Percentiles rank a stretch among this genome's conserved stretches.
These are phyloP conservation scores for Caenorhabditis sp. DNA, from an alignment of 2,888 invertebrate species.

Conservation along the genomic window DNA sequence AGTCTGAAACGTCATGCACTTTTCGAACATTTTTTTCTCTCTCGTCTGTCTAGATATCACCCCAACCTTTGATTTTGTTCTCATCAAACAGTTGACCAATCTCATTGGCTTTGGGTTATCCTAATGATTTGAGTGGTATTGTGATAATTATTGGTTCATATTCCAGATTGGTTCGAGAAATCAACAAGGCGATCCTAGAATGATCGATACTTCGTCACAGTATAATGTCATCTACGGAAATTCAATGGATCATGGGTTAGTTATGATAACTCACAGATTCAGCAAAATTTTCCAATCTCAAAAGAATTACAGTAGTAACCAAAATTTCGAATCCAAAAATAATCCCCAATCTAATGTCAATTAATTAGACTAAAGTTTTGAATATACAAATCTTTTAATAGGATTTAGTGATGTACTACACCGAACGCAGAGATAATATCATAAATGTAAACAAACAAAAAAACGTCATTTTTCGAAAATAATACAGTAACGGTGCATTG, in stretches of 20 bases:
- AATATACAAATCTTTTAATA: too few species aligned
- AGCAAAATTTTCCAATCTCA: too few species aligned
- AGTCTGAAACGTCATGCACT: not conserved
- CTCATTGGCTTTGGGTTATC: too few species aligned
- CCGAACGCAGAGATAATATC: constrained; percentile 6
- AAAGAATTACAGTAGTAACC: too few species aligned
- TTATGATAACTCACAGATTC: not conserved
- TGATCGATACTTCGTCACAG: constrained; percentile 43
- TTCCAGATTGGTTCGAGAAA: not conserved
- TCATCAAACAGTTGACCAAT: too few species aligned
- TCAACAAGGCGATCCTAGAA: constrained; percentile 8
- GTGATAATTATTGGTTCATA: too few species aligned
- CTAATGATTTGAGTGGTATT: too few species aligned
- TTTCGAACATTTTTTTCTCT: not conserved
- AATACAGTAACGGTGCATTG: constrained; percentile 24
- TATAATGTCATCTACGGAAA: constrained; percentile 40
- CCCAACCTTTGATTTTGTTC: not conserved
- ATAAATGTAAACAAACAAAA: constrained; percentile 20
- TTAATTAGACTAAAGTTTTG: not conserved
- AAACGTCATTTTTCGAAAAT: constrained; percentile 20
- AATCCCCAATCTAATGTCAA: too few species aligned
- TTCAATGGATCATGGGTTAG: constrained; percentile 46
- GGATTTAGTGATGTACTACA: not conserved
- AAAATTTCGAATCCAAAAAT: too few species aligned
- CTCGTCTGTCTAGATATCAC: not conserved